Evolutionary conservation across 2,888 invertebrate genomes (phyloP), one percentile per base, ranked within the genome.

Genomic region (Rhopalosiphum nymphaeae): DNA sequence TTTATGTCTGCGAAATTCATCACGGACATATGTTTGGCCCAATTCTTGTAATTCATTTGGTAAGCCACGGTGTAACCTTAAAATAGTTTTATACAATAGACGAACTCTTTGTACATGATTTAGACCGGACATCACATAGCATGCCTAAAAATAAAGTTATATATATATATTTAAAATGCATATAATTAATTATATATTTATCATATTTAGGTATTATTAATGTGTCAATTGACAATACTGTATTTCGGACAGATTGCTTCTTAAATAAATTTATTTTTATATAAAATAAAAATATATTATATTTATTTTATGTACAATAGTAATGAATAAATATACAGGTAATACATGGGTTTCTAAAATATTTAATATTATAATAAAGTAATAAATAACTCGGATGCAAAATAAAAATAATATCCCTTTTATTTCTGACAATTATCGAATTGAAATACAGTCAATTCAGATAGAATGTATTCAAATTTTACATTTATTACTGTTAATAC

Each of bases 1-100:
- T 95, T 98, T 98, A 96, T 99, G 99, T 89, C 98, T 96, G 95
- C 97, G 97, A 96, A 99, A 99, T 96, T 99, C 98, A 95, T 98
- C 98, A 95, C 97, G 97, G 0, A 97, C 97, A 95, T 98, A 98
- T 95, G 97, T 97, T 95, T 98, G 97, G 0, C 98, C 98, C 56
- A 98, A 95, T 9, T 97, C 96, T 91, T 97, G 96, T 67, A 98
- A 96, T 95, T 98, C 98, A 0, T 96, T 95, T 0, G 98, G 98
- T 89, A 98, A 96, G 5, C 97, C 98, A 94, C 98, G 96, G 95
- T 98, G 98, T 53, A 98, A 96, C 95, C 97, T 97, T 95, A 98
- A 96, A 95, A 98, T 97, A 2, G 97, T 97, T 96, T 98, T 98
- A 96, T 98, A 98, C 21, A 98, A 96, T 56, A 97, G 96, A 89